These are phyloP conservation scores for Dromaius novaehollandiae DNA, from an alignment of 2,113 vertebrate genomes.

Conservation along the genomic window DNA sequence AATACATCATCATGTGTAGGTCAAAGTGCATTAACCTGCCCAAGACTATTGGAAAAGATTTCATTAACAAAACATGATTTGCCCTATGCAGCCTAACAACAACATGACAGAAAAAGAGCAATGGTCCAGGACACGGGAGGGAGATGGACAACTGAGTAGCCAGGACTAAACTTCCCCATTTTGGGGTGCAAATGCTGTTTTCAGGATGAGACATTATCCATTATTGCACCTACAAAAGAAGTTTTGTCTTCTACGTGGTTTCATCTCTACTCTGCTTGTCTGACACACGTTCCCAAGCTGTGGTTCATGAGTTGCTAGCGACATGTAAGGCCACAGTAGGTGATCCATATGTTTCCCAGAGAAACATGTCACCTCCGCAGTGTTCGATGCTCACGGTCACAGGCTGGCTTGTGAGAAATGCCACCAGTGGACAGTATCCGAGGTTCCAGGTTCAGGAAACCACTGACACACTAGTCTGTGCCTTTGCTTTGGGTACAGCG, in stretches of 20 bases:
- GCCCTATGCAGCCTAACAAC: not conserved
- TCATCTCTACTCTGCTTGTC: not conserved
- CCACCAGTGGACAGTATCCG: not conserved
- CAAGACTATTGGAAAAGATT: not conserved
- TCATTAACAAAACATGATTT: not conserved
- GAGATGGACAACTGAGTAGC: not conserved
- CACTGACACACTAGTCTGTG: not conserved
- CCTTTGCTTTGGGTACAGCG: not conserved
- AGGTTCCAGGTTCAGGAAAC: not conserved
- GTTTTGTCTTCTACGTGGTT: not conserved
- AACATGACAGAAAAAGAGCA: not conserved
- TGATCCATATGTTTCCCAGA: not conserved
- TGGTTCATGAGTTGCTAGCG: not conserved
- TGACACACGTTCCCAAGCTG: not conserved
- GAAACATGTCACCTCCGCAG: not conserved
- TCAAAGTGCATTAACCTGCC: slow-evolving; percentile 5
- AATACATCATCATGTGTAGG: not conserved
- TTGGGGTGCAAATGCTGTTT: not conserved
- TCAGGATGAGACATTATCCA: not conserved
- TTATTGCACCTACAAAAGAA: not conserved
- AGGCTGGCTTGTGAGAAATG: not conserved
- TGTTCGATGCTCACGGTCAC: not conserved
- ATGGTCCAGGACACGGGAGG: not conserved
- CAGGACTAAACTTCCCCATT: not conserved
- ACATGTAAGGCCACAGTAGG: not conserved